These are phyloP conservation scores for Hyphantria cunea DNA, from an alignment of 1,140 invertebrate species.

Conservation along the genomic window DNA sequence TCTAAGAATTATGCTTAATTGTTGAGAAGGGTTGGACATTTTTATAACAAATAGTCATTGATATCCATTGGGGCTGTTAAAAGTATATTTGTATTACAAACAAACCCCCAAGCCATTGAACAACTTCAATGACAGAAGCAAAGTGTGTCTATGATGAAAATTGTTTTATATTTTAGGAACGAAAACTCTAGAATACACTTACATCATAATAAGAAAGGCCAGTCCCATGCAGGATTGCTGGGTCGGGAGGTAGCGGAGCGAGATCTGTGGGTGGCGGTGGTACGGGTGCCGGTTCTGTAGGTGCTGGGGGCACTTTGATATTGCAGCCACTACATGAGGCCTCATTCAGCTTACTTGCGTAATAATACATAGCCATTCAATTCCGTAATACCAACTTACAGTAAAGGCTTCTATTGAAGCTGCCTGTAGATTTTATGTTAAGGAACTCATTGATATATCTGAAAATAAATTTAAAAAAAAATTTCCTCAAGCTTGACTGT, in stretches of 20 bases:
- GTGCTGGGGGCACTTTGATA: slow-evolving; percentile 65
- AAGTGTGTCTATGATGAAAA: too few species aligned
- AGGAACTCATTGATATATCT: slow-evolving; percentile 42
- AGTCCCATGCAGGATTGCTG: slow-evolving; percentile 55
- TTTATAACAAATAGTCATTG: too few species aligned
- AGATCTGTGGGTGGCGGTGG: slow-evolving; percentile 56
- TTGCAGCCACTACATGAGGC: slow-evolving; percentile 79
- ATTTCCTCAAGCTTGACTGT: too few species aligned
- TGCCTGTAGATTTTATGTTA: slow-evolving; percentile 38
- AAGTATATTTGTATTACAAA: too few species aligned
- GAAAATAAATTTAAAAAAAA: slow-evolving; percentile 1
- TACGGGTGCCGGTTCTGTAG: slow-evolving; percentile 49
- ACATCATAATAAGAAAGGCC: slow-evolving; percentile 73
- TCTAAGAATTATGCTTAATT: too few species aligned
- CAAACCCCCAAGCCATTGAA: too few species aligned
- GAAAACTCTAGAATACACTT: slow-evolving; percentile 42
- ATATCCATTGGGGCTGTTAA: too few species aligned
- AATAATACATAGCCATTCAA: slow-evolving; percentile 82
- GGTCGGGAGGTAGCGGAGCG: slow-evolving; percentile 50
- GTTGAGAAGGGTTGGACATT: too few species aligned
- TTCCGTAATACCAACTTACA: slow-evolving; percentile 43
- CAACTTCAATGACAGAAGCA: too few species aligned
- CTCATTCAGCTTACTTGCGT: slow-evolving; percentile 80
- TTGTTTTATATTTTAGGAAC: too few species aligned
- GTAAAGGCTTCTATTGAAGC: slow-evolving; percentile 50